Base-by-base conservation (phyloP, 2,113 vertebrate species). In the Saccopteryx bilineata region DNA sequence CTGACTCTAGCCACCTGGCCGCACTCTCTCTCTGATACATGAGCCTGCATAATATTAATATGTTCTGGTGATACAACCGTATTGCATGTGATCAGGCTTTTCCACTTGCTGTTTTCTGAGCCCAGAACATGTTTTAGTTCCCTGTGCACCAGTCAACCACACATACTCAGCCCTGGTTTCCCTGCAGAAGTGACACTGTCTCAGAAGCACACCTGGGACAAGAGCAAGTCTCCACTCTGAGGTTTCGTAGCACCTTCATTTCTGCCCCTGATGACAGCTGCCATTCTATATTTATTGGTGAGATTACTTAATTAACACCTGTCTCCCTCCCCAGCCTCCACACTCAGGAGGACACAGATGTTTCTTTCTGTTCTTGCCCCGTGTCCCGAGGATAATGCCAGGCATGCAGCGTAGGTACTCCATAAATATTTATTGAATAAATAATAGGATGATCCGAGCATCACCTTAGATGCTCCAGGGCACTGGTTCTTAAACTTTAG, bases 261-360 rank as follows among this genome's bases (percentile, higher is more conserved):
- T 17, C 39, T 48, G 75, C 58, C 21, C 17, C 68, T 39, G 78
- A 23, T 50, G 93, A 91, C 82, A 95, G 89, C 91, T 95, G 96
- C 78, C 82, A 26, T 80, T 76, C 87, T 56, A 50, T 80, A 80
- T 94, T 87, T 90, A 90, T 61, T 68, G 61, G 91, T 54, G 87
- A 74, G 83, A 90, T 78, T 52, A 18, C 87, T 94, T 94, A 93
- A 92, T 90, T 78, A 90, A 78, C 69, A 9, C 56, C 91, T 54
- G n/a, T 66, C 50, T 93, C 71, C 54, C 39, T 72, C 33, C 9
- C 48, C 58, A 33, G 60, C 65, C 84, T 84, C n/a, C 58, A 48
- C 58, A 83, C 61, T 75, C 54, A 28, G 3, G 15, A 18, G 52
- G 76, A 54, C 66, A 81, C 50, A 18, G 52, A 13, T 63, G 15